Conservation (phyloP, 2,113 vertebrate species). For the Labeo rohita region DNA sequence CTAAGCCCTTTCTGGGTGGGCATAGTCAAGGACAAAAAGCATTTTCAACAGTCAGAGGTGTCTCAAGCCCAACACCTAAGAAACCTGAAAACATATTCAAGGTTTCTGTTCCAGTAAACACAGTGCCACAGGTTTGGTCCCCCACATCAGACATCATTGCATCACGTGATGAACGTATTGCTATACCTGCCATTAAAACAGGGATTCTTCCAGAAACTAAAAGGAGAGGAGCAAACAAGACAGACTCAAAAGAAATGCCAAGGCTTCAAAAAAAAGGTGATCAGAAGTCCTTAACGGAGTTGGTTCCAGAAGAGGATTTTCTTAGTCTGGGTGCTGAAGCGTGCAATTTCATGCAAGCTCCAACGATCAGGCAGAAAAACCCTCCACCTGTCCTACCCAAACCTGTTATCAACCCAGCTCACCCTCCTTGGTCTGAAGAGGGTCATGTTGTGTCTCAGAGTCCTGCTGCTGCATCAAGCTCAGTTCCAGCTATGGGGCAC, state of each 20-base stretch:
- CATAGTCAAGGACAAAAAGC: slow-evolving; percentile 71
- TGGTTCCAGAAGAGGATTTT: slow-evolving; percentile 91
- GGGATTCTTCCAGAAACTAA: slow-evolving; percentile 89
- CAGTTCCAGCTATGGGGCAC: slow-evolving; percentile 62
- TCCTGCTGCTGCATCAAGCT: slow-evolving; percentile 70
- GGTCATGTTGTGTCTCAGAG: slow-evolving; percentile 68
- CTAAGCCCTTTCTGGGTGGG: slow-evolving; percentile 85
- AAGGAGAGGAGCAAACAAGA: slow-evolving; percentile 79
- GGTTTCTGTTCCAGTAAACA: slow-evolving; percentile 70
- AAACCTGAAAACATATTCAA: slow-evolving; percentile 79
- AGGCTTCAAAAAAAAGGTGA: slow-evolving; percentile 72
- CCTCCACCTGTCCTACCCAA: slow-evolving; percentile 96
- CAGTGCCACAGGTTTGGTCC: slow-evolving; percentile 77
- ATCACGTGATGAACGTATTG: slow-evolving; percentile 93
- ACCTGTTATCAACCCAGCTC: slow-evolving; percentile 81
- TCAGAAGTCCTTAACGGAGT: slow-evolving; percentile 84
- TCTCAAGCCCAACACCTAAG: slow-evolving; percentile 71
- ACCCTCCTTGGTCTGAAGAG: slow-evolving; percentile 82
- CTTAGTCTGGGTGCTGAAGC: slow-evolving; percentile 97
- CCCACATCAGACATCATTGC: slow-evolving; percentile 86
- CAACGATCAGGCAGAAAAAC: slow-evolving; percentile 86
- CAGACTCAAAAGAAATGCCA: slow-evolving; percentile 70
- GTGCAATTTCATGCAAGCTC: slow-evolving; percentile 95
- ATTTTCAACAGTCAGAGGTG: slow-evolving; percentile 69
- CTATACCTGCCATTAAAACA: slow-evolving; percentile 89